These are phyloP conservation scores for Physella acuta DNA, from an alignment of 1,140 invertebrate genomes.

Conservation along the genomic window DNA sequence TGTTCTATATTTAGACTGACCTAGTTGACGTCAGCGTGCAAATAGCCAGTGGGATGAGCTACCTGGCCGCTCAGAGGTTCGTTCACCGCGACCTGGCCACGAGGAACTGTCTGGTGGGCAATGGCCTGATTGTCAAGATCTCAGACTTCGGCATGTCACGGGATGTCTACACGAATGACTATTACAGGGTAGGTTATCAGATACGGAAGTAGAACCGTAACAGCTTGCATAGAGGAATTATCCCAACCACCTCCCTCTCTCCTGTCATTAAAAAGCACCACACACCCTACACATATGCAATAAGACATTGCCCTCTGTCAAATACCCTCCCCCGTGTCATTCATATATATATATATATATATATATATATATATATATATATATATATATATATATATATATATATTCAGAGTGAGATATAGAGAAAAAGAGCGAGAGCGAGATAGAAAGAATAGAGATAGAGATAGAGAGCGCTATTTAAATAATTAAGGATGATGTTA, in stretches of 20 bases:
- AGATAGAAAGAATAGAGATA: not conserved
- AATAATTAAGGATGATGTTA: not conserved
- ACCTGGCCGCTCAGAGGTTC: constrained; percentile 91
- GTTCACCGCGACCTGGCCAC: constrained; percentile 94
- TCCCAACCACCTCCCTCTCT: not conserved
- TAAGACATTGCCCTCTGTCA: not conserved
- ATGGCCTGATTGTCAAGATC: constrained; percentile 93
- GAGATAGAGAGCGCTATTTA: not conserved
- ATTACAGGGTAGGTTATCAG: constrained; percentile 75
- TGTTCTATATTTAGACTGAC: constrained; percentile 41
- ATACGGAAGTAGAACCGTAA: not conserved
- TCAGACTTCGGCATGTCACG: constrained; percentile 72
- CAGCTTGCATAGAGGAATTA: not conserved
- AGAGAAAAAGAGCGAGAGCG: not conserved
- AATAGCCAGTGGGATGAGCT: constrained; percentile 90
- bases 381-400: not conserved
- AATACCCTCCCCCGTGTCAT: not conserved
- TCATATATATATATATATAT: not conserved
- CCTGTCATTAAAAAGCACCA: not conserved
- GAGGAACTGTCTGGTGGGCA: constrained; percentile 91
- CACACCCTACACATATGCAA: not conserved
- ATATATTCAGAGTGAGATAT: too few species aligned
- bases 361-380: not conserved
- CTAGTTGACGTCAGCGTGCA: constrained; percentile 52
- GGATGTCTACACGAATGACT: constrained; percentile 83